Conservation (phyloP, 2,797 vertebrate species). For the Steatocranus sp. region DNA sequence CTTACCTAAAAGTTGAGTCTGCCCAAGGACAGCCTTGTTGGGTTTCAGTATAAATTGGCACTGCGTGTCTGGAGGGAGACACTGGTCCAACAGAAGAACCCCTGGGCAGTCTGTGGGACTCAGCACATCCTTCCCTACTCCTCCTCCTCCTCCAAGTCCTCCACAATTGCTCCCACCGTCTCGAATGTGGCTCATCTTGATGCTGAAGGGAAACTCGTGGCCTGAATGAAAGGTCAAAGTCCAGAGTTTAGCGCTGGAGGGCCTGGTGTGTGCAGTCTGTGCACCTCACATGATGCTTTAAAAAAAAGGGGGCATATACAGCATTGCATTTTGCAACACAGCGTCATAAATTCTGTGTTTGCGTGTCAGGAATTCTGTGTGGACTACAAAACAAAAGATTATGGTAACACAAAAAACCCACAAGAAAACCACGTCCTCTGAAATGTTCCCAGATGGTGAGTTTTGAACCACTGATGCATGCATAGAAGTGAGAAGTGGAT, state of each 20-base stretch:
- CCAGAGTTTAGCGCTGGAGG: conserved; percentile 27
- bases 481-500: neutral
- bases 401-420: neutral
- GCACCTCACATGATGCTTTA: neutral
- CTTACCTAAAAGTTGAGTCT: conserved; percentile 79
- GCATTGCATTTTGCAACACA: neutral
- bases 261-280: conserved; percentile 3
- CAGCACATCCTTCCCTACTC: conserved; percentile 45
- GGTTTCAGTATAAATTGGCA: conserved; percentile 96
- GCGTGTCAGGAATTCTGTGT: neutral
- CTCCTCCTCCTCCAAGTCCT: conserved; percentile 24
- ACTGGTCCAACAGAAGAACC: conserved; percentile 84
- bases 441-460: conserved; percentile 39
- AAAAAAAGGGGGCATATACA: neutral
- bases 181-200: conserved; percentile 94
- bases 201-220: conserved; percentile 93
- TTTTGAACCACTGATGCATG: neutral
- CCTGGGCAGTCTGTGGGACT: conserved; percentile 77
- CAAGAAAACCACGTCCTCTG: neutral
- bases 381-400: conserved; percentile 25
- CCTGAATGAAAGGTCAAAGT: conserved; percentile 71
- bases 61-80: conserved; percentile 85
- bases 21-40: conserved; percentile 73
- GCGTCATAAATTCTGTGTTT: neutral
- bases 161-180: conserved; percentile 52